A percentile compares a stretch with the other conserved stretches of the same genome.
Evolutionary conservation across 30 jellyfish, hydroid and myxozoan species (phyloP).

Genomic region (Clytia hemisphaerica): DNA sequence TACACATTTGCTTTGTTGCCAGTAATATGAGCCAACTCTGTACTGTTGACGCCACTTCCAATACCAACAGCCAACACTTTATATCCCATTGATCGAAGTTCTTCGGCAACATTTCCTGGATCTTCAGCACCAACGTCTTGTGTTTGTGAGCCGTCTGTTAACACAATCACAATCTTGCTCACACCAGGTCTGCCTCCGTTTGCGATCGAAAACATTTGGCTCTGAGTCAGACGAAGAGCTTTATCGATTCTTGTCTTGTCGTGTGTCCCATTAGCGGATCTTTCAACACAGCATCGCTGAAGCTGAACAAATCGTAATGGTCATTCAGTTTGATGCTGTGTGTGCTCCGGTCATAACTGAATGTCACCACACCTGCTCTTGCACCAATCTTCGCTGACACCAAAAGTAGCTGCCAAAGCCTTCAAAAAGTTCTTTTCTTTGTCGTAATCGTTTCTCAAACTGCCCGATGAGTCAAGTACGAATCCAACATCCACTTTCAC

Average conservation of each 20-base stretch:
- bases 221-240: slow-evolving; percentile 72
- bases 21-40: slow-evolving; percentile 63
- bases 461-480: slow-evolving; percentile 93
- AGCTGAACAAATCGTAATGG: slow-evolving; percentile 37
- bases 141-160: slow-evolving; percentile 90
- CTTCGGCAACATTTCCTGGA: slow-evolving; percentile 57
- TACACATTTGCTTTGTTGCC: slow-evolving; percentile 35
- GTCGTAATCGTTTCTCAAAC: slow-evolving; percentile 58
- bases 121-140: slow-evolving; percentile 64
- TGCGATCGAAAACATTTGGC: slow-evolving; percentile 21
- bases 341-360: slow-evolving; percentile 67
- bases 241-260: slow-evolving; percentile 74
- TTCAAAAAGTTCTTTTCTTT: slow-evolving; percentile 82
- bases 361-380: slow-evolving; percentile 74
- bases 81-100: slow-evolving; percentile 42
- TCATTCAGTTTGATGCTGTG: slow-evolving; percentile 59
- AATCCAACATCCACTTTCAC: slow-evolving; percentile 72
- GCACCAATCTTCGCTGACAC: slow-evolving; percentile 51
- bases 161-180: slow-evolving; percentile 49
- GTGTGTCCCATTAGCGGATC: slow-evolving; percentile 75
- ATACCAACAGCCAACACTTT: slow-evolving; percentile 65
- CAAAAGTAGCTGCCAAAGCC: slow-evolving; percentile 53
- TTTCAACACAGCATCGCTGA: slow-evolving; percentile 66
- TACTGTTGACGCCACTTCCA: slow-evolving; percentile 51
- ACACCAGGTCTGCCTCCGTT: slow-evolving; percentile 76